phyloP scores from a whole-genome alignment of 2,113 vertebrate genomes.

The Penelope pileata region DNA sequence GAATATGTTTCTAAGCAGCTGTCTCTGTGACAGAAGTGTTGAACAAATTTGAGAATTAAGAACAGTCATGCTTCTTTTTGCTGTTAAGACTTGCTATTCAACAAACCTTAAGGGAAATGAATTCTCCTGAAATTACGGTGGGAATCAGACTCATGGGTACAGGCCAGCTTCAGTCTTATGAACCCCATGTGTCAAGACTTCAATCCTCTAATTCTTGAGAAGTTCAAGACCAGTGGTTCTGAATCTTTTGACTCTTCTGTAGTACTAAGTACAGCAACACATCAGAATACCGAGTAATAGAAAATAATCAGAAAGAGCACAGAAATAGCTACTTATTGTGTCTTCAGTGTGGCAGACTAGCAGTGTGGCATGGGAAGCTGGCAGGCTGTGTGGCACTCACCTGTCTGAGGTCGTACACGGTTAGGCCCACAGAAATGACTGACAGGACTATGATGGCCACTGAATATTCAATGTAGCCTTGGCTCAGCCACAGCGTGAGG shows the following conservation, averaged over 20 bases:
- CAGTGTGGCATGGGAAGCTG: background rate
- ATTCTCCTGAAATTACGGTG: background rate
- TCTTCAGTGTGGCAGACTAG: background rate
- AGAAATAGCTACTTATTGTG: background rate
- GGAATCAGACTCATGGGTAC: background rate
- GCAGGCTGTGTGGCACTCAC: background rate
- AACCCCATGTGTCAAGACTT: background rate
- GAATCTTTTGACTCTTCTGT: background rate
- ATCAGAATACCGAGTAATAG: background rate
- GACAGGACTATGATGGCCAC: constrained; percentile 74
- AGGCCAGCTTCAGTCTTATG: background rate
- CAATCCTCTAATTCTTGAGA: background rate
- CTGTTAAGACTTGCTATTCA: background rate
- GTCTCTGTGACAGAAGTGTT: background rate
- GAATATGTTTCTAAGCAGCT: background rate
- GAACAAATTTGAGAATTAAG: background rate
- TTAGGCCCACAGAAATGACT: constrained; percentile 68
- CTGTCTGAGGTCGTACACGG: constrained; percentile 70
- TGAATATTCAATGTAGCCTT: constrained; percentile 74
- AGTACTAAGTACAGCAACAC: background rate
- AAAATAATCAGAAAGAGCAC: background rate
- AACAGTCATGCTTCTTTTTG: background rate
- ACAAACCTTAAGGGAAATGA: background rate
- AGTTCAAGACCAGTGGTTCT: background rate
- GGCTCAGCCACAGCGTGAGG: constrained; percentile 69